Evolutionary conservation across 92 coral and sea anemone genomes (phyloP).

Genomic region (Montipora capitata): DNA sequence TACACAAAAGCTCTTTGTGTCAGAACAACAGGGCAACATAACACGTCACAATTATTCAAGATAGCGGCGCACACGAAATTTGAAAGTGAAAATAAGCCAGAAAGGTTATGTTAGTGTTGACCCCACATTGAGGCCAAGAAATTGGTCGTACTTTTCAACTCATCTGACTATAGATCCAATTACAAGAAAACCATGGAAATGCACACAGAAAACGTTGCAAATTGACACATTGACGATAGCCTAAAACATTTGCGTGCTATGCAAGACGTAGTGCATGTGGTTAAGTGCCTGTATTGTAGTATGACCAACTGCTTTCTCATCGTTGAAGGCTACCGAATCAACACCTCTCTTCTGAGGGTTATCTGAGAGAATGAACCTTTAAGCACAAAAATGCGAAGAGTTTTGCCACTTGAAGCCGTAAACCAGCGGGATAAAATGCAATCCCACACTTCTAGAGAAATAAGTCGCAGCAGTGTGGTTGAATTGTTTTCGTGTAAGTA

Average conservation of each 20-base stretch:
- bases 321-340: constrained; percentile 44
- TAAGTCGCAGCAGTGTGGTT: constrained; percentile 32
- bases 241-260: constrained; percentile 38
- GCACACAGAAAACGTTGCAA: constrained; percentile 33
- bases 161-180: constrained; percentile 42
- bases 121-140: neutral
- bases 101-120: no score
- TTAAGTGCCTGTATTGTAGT: constrained; percentile 34
- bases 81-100: no score
- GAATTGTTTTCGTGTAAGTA: constrained; percentile 40
- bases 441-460: constrained; percentile 51
- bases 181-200: constrained; percentile 53
- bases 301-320: constrained; percentile 46
- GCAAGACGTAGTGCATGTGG: constrained; percentile 43
- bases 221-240: constrained; percentile 22
- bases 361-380: constrained; percentile 47
- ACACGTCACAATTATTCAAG: no score
- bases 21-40: no score
- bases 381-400: constrained; percentile 44
- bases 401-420: constrained; percentile 54
- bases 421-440: constrained; percentile 41
- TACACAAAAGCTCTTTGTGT: no score
- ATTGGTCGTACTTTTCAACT: constrained; percentile 44
- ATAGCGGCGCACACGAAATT: no score
- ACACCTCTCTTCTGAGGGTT: constrained; percentile 37